Evolutionary conservation across 2,113 vertebrate genomes (phyloP).

Genomic region (Syrrhaptes paradoxus): DNA sequence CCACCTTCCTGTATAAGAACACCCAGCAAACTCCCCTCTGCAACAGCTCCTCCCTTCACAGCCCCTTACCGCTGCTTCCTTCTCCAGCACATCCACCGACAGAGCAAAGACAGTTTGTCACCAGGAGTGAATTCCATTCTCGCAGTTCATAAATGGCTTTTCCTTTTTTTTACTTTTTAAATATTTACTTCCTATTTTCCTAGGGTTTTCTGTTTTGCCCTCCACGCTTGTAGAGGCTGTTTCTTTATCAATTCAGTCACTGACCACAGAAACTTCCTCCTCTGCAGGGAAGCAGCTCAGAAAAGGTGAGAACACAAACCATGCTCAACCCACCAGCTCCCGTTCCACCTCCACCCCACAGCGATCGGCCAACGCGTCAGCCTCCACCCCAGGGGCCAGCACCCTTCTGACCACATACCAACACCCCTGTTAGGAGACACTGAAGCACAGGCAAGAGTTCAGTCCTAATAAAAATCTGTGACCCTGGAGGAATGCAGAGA

Average conservation of each 20-base stretch:
- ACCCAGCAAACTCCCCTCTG: background rate
- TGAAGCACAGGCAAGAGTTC: background rate
- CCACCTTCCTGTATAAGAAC: too few species aligned
- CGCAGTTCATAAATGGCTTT: background rate
- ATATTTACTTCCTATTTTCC: background rate
- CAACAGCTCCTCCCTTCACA: background rate
- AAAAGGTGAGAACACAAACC: background rate
- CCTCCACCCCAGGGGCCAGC: background rate
- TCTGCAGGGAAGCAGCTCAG: background rate
- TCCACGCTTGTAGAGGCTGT: background rate
- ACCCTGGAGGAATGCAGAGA: accelerated
- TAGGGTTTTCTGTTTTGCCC: background rate
- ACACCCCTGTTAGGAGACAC: background rate
- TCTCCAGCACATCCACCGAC: accelerated
- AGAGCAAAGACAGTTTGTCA: background rate
- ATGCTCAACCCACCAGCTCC: background rate
- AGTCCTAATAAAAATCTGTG: background rate
- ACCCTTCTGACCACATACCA: background rate
- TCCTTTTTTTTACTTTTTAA: background rate
- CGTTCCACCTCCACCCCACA: background rate
- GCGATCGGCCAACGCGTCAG: background rate
- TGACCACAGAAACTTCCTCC: background rate
- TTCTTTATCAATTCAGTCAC: background rate
- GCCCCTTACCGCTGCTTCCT: background rate
- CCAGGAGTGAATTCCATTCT: background rate